Percentiles rank a stretch among this genome's conserved stretches.
Evolutionary conservation across 2,113 vertebrate species (phyloP).

Genomic region (Taxidea taxus): DNA sequence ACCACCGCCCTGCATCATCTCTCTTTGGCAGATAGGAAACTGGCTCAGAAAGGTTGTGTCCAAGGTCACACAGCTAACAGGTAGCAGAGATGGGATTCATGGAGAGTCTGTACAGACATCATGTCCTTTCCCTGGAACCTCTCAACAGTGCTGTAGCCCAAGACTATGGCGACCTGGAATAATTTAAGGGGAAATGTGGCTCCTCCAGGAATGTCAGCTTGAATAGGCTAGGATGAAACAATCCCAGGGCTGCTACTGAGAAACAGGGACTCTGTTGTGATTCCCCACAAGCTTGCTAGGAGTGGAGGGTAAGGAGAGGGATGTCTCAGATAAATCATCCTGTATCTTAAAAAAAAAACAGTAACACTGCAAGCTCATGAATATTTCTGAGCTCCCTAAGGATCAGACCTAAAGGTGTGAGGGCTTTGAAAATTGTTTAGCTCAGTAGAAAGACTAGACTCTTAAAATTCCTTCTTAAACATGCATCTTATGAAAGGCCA

Average conservation of each 20-base stretch:
- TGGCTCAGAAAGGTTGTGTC: not conserved
- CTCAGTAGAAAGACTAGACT: not conserved
- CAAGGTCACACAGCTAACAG: not conserved
- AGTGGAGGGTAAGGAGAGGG: rapidly evolving
- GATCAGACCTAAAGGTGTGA: not conserved
- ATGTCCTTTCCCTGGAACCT: not conserved
- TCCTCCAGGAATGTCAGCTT: not conserved
- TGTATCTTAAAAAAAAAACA: not conserved
- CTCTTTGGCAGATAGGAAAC: not conserved
- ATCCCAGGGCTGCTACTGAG: not conserved
- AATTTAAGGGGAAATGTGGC: not conserved
- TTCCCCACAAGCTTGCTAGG: too few relatives aligned
- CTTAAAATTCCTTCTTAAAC: not conserved
- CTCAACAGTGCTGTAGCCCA: not conserved
- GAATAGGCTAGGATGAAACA: not conserved
- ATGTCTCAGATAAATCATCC: not conserved
- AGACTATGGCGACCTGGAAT: not conserved
- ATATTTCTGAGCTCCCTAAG: not conserved
- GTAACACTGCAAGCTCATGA: not conserved
- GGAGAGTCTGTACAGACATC: not conserved
- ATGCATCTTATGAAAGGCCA: not conserved
- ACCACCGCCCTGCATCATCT: not conserved
- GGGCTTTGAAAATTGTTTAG: not conserved
- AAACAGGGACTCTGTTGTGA: not conserved
- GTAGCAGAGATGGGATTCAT: not conserved